Base-by-base conservation (phyloP, 2,888 invertebrate species). In the Ethmia dodecea region DNA sequence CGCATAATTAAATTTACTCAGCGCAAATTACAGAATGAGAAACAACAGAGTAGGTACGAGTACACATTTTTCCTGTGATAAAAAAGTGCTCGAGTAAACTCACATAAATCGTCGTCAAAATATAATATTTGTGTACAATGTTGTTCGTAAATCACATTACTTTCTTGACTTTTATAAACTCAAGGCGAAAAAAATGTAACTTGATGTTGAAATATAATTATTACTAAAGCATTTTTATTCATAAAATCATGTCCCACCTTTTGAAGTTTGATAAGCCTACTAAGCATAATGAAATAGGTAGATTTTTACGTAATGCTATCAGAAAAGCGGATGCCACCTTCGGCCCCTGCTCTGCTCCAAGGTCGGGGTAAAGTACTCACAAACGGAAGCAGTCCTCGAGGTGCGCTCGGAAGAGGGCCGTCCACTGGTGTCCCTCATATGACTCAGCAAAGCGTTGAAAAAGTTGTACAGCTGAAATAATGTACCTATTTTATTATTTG, bases 371-470 rank as follows among this genome's bases (percentile, higher is more conserved):
- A 31, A 15, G 28, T 29, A 76, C 81, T 79, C 56, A 86, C 86
- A 66, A 43, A 89, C 86, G 45, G 91, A 91, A 45, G 91, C 89
- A 45, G 90, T 89, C 64, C 89, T 88, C 32, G 91, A 91, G 25
- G 90, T 89, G 45, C 88, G 77, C 58, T 88, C 88, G n/a, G 91
- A 87, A 58, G 89, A 89, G 35, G 87, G 81, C 6, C 89, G 80
- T 48, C 88, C 88, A 46, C 86, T 88, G 13, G 89, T 89, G 51
- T 91, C 91, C 39, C 93, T 91, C 89, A 97, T 94, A 74, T 96
- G 95, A 53, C 91, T 92, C 53, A 97, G 88, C 52, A 97, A 89
- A 47, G 96, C 96, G 78, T 95, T 95, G 89, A 97, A 97, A 84
- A 97, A 97, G 79, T 96, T 96, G 88, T 96, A 96, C 33, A 97